Conservation (phyloP, 2,797 vertebrate genomes). For the Meda fulgida region DNA sequence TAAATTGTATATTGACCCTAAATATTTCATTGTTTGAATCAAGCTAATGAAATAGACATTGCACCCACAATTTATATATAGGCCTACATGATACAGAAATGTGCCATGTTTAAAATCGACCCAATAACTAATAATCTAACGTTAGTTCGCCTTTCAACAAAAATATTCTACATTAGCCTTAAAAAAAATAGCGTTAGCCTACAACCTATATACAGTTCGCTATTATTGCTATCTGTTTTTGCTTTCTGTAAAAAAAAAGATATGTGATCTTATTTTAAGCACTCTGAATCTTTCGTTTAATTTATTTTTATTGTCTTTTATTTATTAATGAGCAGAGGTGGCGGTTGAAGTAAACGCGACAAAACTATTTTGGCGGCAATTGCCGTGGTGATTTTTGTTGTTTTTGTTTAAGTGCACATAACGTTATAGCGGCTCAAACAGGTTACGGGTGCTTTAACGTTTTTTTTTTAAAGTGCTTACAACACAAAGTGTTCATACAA, state of each 20-base stretch:
- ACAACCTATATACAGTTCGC: neutral
- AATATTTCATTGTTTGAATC: neutral
- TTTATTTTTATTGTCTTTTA: neutral
- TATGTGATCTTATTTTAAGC: neutral
- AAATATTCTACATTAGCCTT: neutral
- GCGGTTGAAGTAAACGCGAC: neutral
- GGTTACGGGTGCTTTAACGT: neutral
- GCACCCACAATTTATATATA: neutral
- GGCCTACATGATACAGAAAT: neutral
- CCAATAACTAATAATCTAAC: neutral
- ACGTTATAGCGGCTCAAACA: slow-evolving; percentile 7
- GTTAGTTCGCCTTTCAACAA: neutral
- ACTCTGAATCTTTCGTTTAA: no score
- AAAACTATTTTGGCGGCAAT: neutral
- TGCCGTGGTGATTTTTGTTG: neutral
- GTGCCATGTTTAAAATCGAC: neutral
- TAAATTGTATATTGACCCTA: no score
- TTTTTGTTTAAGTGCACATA: neutral
- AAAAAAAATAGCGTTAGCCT: neutral
- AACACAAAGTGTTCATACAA: neutral
- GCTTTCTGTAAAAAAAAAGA: neutral
- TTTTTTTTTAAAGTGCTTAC: neutral
- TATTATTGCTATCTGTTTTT: neutral
- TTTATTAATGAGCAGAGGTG: neutral
- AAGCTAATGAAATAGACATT: neutral